These are phyloP conservation scores for Glyptemys insculpta DNA, from an alignment of 2,797 vertebrate genomes.

Conservation along the genomic window DNA sequence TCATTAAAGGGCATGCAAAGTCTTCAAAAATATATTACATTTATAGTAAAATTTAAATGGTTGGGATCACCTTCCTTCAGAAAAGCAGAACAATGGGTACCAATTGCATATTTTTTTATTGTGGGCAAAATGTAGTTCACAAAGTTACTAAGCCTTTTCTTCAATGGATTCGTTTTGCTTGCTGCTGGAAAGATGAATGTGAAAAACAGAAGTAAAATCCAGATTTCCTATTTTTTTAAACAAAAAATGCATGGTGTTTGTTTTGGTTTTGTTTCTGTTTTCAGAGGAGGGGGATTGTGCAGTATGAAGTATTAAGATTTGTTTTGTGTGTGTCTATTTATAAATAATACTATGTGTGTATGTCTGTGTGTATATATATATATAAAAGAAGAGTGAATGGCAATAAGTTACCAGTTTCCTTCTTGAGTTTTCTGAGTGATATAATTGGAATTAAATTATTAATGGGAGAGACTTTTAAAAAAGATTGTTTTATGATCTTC, in stretches of 20 bases:
- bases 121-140: slow-evolving; percentile 55
- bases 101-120: slow-evolving; percentile 66
- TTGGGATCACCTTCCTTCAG: slow-evolving; percentile 66
- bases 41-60: slow-evolving; percentile 77
- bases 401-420: slow-evolving; percentile 82
- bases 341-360: neutral
- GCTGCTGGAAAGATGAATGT: neutral
- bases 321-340: slow-evolving; percentile 37
- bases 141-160: slow-evolving; percentile 70
- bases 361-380: neutral
- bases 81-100: slow-evolving; percentile 55
- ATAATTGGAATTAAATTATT: slow-evolving; percentile 96
- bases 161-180: slow-evolving; percentile 60
- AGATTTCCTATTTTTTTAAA: slow-evolving; percentile 37
- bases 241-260: slow-evolving; percentile 25
- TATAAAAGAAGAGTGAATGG: slow-evolving; percentile 71
- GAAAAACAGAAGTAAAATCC: slow-evolving; percentile 1
- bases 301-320: slow-evolving; percentile 54
- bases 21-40: slow-evolving; percentile 77
- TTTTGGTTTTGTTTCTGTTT: neutral
- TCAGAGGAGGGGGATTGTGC: slow-evolving; percentile 23
- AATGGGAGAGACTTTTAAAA: slow-evolving; percentile 90
- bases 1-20: slow-evolving; percentile 83
- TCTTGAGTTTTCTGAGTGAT: slow-evolving; percentile 85
- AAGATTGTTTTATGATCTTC: slow-evolving; percentile 94